Evolutionary conservation across 2,888 invertebrate species (phyloP).

Genomic region (Neoascia interrupta): DNA sequence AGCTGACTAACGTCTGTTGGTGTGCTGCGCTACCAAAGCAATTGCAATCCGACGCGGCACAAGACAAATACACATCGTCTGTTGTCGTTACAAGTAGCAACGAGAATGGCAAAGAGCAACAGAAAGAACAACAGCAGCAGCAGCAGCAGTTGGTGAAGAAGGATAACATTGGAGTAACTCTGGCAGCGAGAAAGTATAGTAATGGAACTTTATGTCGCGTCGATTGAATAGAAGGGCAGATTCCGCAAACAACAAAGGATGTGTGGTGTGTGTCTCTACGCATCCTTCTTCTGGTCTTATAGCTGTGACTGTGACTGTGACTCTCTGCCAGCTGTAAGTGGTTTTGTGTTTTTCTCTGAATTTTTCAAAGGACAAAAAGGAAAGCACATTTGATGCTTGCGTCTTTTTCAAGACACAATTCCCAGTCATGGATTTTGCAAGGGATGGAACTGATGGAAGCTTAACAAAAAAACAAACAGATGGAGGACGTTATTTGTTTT

Average conservation of each 20-base stretch:
- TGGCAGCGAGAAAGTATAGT: neutral
- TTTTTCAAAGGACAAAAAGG: constrained; percentile 27
- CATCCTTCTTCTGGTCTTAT: constrained; percentile 2
- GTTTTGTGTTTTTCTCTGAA: constrained; percentile 19
- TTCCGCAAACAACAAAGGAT: constrained; percentile 43
- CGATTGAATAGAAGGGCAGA: constrained; percentile 37
- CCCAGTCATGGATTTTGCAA: constrained; percentile 8
- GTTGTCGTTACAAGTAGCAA: constrained; percentile 47
- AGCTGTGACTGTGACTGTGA: constrained; percentile 24
- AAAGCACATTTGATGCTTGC: constrained; percentile 1
- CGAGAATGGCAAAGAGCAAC: constrained; percentile 24
- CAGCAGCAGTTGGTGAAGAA: neutral
- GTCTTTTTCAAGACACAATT: constrained; percentile 14
- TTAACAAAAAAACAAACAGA: neutral
- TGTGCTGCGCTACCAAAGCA: constrained; percentile 18
- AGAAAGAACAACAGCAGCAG: constrained; percentile 24
- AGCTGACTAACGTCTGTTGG: constrained; percentile 22
- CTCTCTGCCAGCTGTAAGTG: neutral
- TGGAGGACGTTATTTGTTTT: neutral
- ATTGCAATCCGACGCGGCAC: constrained; percentile 32
- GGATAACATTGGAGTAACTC: neutral
- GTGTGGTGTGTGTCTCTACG: neutral
- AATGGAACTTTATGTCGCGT: neutral
- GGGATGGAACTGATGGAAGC: constrained; percentile 8
- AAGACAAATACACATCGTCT: constrained; percentile 44